These are phyloP conservation scores for Gallinago jamesoni DNA, from an alignment of 2,113 vertebrate species.

Conservation along the genomic window DNA sequence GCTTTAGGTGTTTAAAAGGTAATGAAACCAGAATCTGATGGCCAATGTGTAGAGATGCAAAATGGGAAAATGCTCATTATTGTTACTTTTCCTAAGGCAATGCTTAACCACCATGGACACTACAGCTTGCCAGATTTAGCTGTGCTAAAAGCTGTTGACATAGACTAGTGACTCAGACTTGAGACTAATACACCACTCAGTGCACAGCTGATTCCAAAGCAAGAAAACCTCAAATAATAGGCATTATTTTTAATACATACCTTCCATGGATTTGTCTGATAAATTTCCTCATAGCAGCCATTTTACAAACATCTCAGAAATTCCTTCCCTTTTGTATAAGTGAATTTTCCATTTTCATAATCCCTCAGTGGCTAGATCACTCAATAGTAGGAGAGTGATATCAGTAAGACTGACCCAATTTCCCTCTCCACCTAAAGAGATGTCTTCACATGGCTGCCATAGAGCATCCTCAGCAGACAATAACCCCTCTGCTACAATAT, in stretches of 20 bases:
- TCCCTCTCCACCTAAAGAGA: background rate
- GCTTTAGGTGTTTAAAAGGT: background rate
- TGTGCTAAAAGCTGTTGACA: background rate
- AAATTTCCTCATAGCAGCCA: background rate
- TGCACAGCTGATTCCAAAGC: background rate
- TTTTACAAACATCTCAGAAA: background rate
- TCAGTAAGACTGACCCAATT: background rate
- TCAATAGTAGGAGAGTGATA: background rate
- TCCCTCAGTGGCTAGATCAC: background rate
- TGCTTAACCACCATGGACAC: background rate
- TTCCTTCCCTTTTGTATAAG: background rate
- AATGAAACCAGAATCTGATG: background rate
- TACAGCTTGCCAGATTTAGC: background rate
- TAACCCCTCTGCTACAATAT: background rate
- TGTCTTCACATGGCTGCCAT: fast-evolving
- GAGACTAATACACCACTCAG: background rate
- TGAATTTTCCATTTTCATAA: background rate
- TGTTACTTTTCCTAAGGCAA: background rate
- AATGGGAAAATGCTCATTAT: background rate
- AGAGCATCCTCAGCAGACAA: background rate
- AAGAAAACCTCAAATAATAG: background rate
- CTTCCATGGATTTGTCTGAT: background rate
- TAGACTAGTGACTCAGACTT: background rate
- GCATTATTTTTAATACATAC: background rate
- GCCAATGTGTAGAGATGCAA: background rate